Conservation (phyloP, 2,113 vertebrate genomes). For the Thunnus thynnus region DNA sequence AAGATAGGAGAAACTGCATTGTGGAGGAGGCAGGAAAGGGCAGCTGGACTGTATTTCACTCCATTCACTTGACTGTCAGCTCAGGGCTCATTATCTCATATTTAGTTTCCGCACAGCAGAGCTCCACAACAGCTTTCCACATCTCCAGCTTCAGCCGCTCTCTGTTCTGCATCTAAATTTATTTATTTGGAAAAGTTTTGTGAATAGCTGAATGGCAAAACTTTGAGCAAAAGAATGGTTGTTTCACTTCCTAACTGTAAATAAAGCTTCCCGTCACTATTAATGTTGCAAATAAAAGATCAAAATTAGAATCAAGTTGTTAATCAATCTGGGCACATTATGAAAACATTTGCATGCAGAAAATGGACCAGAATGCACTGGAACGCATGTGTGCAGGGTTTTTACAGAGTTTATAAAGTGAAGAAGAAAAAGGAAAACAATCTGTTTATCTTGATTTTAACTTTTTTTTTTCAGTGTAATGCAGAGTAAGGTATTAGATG, state of each 20-base stretch:
- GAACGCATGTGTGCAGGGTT: not conserved
- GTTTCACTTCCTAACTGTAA: not conserved
- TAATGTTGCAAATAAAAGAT: constrained; percentile 3
- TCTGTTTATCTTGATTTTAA: not conserved
- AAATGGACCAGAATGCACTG: not conserved
- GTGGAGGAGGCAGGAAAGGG: constrained; percentile 36
- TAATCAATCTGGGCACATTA: not conserved
- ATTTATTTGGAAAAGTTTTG: constrained; percentile 41
- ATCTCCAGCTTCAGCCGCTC: not conserved
- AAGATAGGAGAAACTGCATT: constrained; percentile 31
- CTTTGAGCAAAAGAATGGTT: constrained; percentile 19
- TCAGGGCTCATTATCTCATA: constrained; percentile 53
- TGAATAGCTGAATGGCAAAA: not conserved
- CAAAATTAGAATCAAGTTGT: constrained; percentile 9
- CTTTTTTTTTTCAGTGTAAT: too few relatives aligned
- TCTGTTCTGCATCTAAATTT: constrained; percentile 35
- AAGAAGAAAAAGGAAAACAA: not conserved
- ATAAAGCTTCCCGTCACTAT: not conserved
- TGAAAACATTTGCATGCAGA: not conserved
- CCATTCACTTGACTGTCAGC: constrained; percentile 54
- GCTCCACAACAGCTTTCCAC: constrained; percentile 27
- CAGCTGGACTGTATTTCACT: constrained; percentile 47
- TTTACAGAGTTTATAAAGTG: not conserved
- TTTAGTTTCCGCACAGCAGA: constrained; percentile 37
- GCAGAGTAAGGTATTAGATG: not conserved